These are phyloP conservation scores for Rhagonycha fulva DNA, from an alignment of 2,888 invertebrate species.

Conservation along the genomic window DNA sequence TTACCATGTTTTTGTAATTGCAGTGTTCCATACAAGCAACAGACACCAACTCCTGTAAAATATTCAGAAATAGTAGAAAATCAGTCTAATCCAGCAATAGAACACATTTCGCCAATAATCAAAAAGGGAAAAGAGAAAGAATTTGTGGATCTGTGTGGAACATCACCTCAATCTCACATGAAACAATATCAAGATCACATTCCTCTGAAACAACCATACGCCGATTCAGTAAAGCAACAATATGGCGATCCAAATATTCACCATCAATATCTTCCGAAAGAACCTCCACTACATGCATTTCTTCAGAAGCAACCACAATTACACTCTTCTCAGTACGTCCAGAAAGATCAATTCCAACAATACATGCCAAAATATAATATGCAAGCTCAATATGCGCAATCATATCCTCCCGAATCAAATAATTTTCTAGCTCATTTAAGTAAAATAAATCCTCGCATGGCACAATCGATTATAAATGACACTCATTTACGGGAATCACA, in stretches of 20 bases:
- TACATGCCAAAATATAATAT: constrained; percentile 35
- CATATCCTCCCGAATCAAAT: constrained; percentile 38
- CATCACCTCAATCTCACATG: constrained; percentile 42
- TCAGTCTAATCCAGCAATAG: constrained; percentile 30
- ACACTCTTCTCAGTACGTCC: constrained; percentile 22
- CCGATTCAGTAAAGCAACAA: constrained; percentile 37
- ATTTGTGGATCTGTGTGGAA: constrained; percentile 48
- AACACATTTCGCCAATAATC: constrained; percentile 39
- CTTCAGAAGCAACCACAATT: constrained; percentile 25
- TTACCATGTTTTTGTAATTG: constrained; percentile 12
- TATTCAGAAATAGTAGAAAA: constrained; percentile 50
- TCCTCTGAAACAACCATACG: constrained; percentile 42
- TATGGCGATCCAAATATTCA: constrained; percentile 35
- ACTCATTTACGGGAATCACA: constrained; percentile 45
- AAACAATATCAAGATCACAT: constrained; percentile 29
- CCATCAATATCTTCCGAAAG: constrained; percentile 45
- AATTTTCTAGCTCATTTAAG: constrained; percentile 48
- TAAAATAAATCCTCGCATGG: constrained; percentile 48
- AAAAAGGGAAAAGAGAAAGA: constrained; percentile 48
- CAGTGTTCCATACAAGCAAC: constrained; percentile 34
- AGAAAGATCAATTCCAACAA: constrained; percentile 27
- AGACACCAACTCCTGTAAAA: constrained; percentile 44
- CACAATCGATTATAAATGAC: constrained; percentile 49
- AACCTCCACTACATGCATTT: constrained; percentile 39
- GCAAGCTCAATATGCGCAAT: constrained; percentile 32